Percentiles rank a stretch among this genome's conserved stretches.
phyloP scores from a whole-genome alignment of 2,888 invertebrate species.

The Chrysomela aeneicollis region DNA sequence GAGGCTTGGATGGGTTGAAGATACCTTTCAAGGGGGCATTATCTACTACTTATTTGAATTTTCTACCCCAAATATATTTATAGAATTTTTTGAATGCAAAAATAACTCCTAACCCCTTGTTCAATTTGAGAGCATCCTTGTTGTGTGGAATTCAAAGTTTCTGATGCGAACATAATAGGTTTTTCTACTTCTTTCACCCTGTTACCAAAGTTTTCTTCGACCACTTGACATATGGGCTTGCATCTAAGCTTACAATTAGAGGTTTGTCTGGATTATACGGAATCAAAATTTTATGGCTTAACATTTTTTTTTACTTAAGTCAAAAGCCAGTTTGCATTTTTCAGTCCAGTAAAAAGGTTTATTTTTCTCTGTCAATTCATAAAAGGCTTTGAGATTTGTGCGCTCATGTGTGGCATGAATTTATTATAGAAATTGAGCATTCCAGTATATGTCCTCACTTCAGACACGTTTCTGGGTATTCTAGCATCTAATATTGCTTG shows the following conservation, averaged over 20 bases:
- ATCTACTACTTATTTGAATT: constrained; percentile 11
- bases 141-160: constrained; percentile 4
- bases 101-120: constrained; percentile 12
- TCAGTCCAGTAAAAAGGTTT: neutral
- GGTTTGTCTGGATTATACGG: constrained; percentile 18
- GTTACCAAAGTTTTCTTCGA: constrained; percentile 1
- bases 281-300: constrained; percentile 4
- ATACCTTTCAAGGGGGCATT: constrained; percentile 15
- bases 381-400: constrained; percentile 8
- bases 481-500: constrained; percentile 7
- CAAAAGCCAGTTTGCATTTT: constrained; percentile 10
- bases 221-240: constrained; percentile 3
- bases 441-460: no score
- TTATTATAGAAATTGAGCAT: constrained; percentile 11
- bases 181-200: constrained; percentile 8
- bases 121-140: constrained; percentile 14
- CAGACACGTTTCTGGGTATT: neutral
- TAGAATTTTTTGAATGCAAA: constrained; percentile 18
- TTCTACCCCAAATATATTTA: constrained; percentile 16
- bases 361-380: neutral
- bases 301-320: constrained; percentile 8
- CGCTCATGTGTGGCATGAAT: constrained; percentile 13
- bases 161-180: constrained; percentile 13
- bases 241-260: constrained; percentile 8
- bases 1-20: constrained; percentile 12